A percentile compares a stretch with the other conserved stretches of the same genome.
phyloP scores from a whole-genome alignment of 2,888 invertebrate species.

The Hypolimnas misippus region DNA sequence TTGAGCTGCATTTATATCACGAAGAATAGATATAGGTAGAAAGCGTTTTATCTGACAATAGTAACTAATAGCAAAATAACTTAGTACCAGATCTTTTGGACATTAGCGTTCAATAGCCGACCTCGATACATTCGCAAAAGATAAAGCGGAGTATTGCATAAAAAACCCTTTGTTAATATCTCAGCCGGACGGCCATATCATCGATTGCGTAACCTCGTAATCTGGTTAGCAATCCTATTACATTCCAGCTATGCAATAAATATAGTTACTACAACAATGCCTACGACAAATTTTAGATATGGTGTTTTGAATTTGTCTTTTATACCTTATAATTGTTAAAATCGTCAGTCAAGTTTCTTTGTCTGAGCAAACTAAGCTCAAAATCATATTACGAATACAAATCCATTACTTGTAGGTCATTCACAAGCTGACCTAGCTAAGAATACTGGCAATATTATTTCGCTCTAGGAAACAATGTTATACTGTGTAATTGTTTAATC shows the following conservation, averaged over 20 bases:
- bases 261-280: neutral
- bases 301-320: too few species aligned
- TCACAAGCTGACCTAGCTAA: neutral
- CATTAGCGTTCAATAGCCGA: conserved; percentile 14
- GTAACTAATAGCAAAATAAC: neutral
- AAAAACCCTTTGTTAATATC: conserved; percentile 30
- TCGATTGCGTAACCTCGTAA: conserved; percentile 30
- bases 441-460: neutral
- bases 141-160: conserved; percentile 30
- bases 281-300: neutral
- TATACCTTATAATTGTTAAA: too few species aligned
- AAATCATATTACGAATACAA: neutral
- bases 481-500: neutral
- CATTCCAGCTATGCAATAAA: conserved; percentile 8
- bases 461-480: neutral
- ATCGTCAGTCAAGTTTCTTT: too few species aligned
- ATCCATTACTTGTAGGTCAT: neutral
- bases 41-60: too few species aligned
- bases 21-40: too few species aligned
- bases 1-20: too few species aligned
- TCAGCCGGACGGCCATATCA: conserved; percentile 15
- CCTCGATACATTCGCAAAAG: conserved; percentile 30
- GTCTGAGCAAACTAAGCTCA: too few species aligned
- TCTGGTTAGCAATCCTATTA: conserved; percentile 37
- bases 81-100: neutral